Conservation (phyloP, 1,140 invertebrate species). For the Drosophila pseudoobscura region DNA sequence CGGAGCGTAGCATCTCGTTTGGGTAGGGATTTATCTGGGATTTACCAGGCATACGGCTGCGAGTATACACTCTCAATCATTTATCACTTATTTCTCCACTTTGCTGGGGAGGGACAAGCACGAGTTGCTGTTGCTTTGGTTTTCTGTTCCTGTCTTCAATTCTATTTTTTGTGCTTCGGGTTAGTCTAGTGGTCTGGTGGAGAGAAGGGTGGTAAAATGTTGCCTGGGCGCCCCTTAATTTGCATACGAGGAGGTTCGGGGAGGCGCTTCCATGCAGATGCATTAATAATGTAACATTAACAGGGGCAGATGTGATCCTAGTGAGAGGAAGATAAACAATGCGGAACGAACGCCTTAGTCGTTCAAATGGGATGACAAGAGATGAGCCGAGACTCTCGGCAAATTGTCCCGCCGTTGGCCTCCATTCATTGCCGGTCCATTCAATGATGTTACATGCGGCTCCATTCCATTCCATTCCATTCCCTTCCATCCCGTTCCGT, state of each 20-base stretch:
- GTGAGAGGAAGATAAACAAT: slow-evolving; percentile 39
- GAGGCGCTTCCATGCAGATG: slow-evolving; percentile 56
- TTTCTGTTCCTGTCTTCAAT: neutral
- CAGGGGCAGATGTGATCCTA: slow-evolving; percentile 6
- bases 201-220: no score
- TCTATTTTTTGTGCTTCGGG: neutral
- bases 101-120: slow-evolving; percentile 10
- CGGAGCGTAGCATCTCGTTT: no score
- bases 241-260: slow-evolving; percentile 42
- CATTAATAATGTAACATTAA: slow-evolving; percentile 78
- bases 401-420: slow-evolving; percentile 3
- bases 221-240: slow-evolving; percentile 17
- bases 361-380: slow-evolving; percentile 26
- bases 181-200: neutral
- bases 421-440: neutral
- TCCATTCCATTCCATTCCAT: slow-evolving; percentile 8
- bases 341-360: slow-evolving; percentile 44
- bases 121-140: slow-evolving; percentile 16
- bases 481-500: neutral
- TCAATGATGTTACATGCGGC: neutral
- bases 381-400: slow-evolving; percentile 24
- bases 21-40: no score
- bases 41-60: no score
- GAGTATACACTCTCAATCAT: slow-evolving; percentile 28
- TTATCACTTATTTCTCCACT: slow-evolving; percentile 29